phyloP scores from a whole-genome alignment of 2,113 vertebrate species.

The Anhinga anhinga region DNA sequence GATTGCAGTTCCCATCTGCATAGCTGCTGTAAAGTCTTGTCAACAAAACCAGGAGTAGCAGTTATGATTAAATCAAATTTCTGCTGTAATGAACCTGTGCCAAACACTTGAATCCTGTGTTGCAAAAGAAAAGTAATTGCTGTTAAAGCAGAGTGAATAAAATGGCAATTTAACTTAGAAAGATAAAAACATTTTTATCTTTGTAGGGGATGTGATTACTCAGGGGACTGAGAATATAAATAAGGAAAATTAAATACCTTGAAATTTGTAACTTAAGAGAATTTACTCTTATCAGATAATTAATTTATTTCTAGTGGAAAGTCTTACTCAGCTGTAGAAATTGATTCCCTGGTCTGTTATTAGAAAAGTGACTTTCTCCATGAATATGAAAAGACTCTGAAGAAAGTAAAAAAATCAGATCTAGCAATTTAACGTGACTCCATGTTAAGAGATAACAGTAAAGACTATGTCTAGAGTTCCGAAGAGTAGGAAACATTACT shows the following conservation, averaged over 20 bases:
- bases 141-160: not conserved
- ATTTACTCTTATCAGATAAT: slow-evolving; percentile 35
- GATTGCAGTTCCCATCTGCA: not conserved
- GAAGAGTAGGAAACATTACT: not conserved
- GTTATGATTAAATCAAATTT: not conserved
- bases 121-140: not conserved
- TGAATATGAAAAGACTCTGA: not conserved
- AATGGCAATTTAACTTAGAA: not conserved
- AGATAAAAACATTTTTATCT: slow-evolving; percentile 9
- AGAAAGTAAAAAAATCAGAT: not conserved
- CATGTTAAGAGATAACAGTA: not conserved
- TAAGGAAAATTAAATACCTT: slow-evolving; percentile 42
- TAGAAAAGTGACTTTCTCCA: not conserved
- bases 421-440: not conserved
- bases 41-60: not conserved
- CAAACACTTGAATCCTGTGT: not conserved
- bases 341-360: not conserved
- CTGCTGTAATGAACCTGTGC: not conserved
- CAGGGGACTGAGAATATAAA: slow-evolving; percentile 13
- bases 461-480: not conserved
- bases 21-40: not conserved
- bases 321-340: not conserved
- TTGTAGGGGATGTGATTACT: not conserved
- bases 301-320: slow-evolving; percentile 9
- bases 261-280: slow-evolving; percentile 7